Base-by-base conservation (phyloP, 2,113 vertebrate species). In the Ammospiza nelsoni region DNA sequence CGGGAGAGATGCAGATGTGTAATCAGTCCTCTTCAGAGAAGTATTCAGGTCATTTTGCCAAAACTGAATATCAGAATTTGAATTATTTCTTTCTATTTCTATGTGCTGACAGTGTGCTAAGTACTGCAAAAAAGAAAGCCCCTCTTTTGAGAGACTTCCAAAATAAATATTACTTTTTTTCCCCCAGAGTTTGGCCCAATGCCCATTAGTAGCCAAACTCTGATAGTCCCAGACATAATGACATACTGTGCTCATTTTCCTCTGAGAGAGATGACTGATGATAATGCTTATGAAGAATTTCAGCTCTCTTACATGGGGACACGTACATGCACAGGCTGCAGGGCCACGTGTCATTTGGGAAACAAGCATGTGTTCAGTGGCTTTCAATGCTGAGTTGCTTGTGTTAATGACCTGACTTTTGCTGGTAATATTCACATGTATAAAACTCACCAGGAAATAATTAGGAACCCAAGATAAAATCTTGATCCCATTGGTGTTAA, bases 251-350 rank as follows among this genome's bases (percentile, higher is more conserved):
- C 48, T 81, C 54, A 28, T 94, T 96, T 82, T 81, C 86, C 76
- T 95, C 69, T 73, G 76, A 94, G 90, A 88, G 85, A 89, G 39
- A 67, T 81, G 79, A 78, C 65, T 84, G 79, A 93, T 90, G 79
- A 81, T 67, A 83, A 87, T 85, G 92, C 90, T 96, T 72, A 46
- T 82, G 78, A 94, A 95, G 92, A 94, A 96, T 85, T 89, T 95
- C 87, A 96, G 74, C 91, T 96, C 92, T 79, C 11, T 95, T 90
- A 84, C 79, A 85, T 62, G 67, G 67, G 72, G 63, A 46, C 65
- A 82, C 3, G 3, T 44, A 72, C 20, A 65, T 9, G 58, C 94
- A 63, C 35, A 91, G 68, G 28, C 43, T 96, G 86, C 79, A 82
- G 89, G 77, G 89, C 57, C 85, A 54, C 0, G 2, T 83, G 74